These are phyloP conservation scores for Oncopodura yosiiana DNA, from an alignment of 1,140 invertebrate genomes.

Conservation along the genomic window DNA sequence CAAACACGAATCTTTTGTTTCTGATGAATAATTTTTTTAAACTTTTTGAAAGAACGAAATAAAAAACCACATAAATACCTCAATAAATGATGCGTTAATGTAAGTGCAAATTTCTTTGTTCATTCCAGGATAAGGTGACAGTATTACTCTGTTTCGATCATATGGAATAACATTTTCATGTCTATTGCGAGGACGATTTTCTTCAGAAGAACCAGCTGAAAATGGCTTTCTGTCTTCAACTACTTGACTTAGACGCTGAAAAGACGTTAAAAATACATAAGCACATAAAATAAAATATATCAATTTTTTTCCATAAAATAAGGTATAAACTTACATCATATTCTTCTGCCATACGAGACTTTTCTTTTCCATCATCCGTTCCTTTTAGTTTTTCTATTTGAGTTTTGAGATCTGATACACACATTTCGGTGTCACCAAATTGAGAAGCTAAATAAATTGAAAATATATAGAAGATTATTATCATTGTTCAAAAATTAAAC, in stretches of 20 bases:
- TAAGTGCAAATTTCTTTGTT: constrained; percentile 80
- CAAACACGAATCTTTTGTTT: not conserved
- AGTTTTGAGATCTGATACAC: constrained; percentile 56
- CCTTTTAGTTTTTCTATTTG: constrained; percentile 60
- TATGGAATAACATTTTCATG: constrained; percentile 79
- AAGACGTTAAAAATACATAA: constrained; percentile 24
- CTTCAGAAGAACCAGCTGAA: constrained; percentile 66
- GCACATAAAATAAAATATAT: constrained; percentile 23
- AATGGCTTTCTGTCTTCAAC: constrained; percentile 71
- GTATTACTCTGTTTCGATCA: constrained; percentile 77
- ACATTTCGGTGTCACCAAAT: constrained; percentile 86
- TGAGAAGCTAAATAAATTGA: no score
- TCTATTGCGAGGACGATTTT: constrained; percentile 79
- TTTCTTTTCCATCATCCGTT: constrained; percentile 53
- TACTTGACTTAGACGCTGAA: constrained; percentile 66
- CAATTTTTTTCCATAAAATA: constrained; percentile 15
- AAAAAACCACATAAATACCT: constrained; percentile 50
- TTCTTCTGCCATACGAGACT: constrained; percentile 64
- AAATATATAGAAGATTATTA: no score
- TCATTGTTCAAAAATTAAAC: no score
- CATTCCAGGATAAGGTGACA: constrained; percentile 60
- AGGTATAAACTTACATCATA: constrained; percentile 59
- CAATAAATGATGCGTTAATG: constrained; percentile 94
- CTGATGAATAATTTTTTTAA: not conserved
- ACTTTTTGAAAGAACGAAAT: not conserved